A percentile compares a stretch with the other conserved stretches of the same genome.
Evolutionary conservation across 2,797 vertebrate genomes (phyloP).

Genomic region (Lateolabrax maculatus): DNA sequence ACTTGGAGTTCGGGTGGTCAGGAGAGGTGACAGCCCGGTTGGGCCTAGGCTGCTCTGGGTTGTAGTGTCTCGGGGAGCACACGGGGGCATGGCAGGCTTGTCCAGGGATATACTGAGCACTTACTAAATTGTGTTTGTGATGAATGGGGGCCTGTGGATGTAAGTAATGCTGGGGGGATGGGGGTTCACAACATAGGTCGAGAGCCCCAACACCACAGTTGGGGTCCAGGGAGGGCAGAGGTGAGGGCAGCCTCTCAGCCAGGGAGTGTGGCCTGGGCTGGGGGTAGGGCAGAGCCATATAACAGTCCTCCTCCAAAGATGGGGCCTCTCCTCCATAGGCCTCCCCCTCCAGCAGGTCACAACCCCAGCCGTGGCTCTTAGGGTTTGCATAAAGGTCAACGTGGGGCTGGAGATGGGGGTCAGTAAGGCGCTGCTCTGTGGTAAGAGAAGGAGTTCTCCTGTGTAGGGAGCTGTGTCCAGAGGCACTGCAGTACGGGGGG

Average conservation of each 20-base stretch:
- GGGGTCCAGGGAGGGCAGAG: constrained; percentile 78
- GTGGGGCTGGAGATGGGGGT: constrained; percentile 62
- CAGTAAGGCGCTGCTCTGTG: constrained; percentile 67
- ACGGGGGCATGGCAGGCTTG: constrained; percentile 73
- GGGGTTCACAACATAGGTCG: constrained; percentile 75
- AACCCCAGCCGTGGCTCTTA: constrained; percentile 79
- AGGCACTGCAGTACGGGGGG: constrained; percentile 63
- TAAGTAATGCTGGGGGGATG: constrained; percentile 77
- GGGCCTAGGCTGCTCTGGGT: constrained; percentile 65
- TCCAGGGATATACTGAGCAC: constrained; percentile 87
- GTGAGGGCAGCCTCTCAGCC: constrained; percentile 74
- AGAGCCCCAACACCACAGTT: constrained; percentile 71
- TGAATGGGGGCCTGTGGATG: constrained; percentile 70
- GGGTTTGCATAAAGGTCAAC: constrained; percentile 76
- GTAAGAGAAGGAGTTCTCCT: constrained; percentile 76
- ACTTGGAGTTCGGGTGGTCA: constrained; percentile 70
- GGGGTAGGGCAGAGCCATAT: constrained; percentile 77
- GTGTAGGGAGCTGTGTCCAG: constrained; percentile 83
- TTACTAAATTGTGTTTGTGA: constrained; percentile 84
- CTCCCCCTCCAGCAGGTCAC: constrained; percentile 76
- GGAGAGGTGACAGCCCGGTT: constrained; percentile 76
- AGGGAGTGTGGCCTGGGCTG: constrained; percentile 75
- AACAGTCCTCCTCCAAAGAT: constrained; percentile 79
- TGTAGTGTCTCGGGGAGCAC: constrained; percentile 73
- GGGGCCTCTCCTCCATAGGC: constrained; percentile 69